Evolutionary conservation across 2,113 vertebrate species (phyloP), one percentile per base, ranked within the genome.

Genomic region (Nannospalax galili): DNA sequence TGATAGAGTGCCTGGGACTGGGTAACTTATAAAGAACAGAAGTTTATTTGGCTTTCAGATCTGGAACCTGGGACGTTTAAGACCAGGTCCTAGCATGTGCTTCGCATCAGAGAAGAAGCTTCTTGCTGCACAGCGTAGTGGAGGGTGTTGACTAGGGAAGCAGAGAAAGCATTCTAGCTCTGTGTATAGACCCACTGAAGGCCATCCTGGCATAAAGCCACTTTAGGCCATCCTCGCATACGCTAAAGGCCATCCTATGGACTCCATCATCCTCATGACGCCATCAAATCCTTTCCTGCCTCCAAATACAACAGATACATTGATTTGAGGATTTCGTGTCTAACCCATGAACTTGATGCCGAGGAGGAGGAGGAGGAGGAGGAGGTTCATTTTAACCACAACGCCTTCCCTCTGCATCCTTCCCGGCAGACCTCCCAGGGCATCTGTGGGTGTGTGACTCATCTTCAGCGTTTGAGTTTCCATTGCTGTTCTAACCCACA

Each of bases 401-500:
- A 42, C 17, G 37, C 4, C 9, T 74, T 69, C 15, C 15, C 58
- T 42, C 32, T 5, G 7, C 15, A 35, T 20, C 37, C 1, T 1
- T 45, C 4, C n/a, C 28, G 26, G 37, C 8, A 30, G n/a, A 64
- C 35, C 37, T 15, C 26, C 40, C 0, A 7, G 48, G 30, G 28
- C 48, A 4, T 65, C 75, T n/a, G 10, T 7, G 28, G 22, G 64
- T 35, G 22, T 24, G 7, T 28, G 56, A 8, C 37, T 67, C 32
- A 26, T 30, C n/a, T 12, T 64, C 14, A 42, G 77, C 32, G 30
- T 26, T 6, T 4, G 2, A 1, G 48, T 45, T 24, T 1, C 35
- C 6, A 2, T 40, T 1, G 0, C 11, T 35, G 15, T 74, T 35
- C 0, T 7, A n/a, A 16, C 45, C 62, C 30, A 5, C 12, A 1